Conservation (phyloP, 2,797 vertebrate genomes). For the Poliocrania exsul region DNA sequence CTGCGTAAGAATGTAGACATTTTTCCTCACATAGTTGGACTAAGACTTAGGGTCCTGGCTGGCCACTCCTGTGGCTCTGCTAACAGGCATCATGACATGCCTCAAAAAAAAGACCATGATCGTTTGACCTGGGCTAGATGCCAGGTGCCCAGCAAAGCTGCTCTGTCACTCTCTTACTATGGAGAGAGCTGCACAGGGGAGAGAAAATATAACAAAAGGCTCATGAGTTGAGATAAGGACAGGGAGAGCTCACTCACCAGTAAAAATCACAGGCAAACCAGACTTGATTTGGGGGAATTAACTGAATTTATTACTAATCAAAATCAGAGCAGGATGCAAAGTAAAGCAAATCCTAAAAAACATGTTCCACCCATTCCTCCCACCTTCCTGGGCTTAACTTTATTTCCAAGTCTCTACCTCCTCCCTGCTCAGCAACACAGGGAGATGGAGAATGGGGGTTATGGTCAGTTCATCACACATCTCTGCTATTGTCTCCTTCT, state of each 20-base stretch:
- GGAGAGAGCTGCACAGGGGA: background rate
- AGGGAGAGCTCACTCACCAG: background rate
- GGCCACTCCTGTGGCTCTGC: accelerated
- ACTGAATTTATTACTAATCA: background rate
- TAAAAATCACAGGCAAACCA: background rate
- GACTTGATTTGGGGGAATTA: background rate
- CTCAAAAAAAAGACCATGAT: background rate
- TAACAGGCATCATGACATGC: accelerated
- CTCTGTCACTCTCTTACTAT: background rate
- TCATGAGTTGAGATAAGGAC: background rate
- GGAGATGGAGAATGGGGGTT: background rate
- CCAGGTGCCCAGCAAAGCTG: background rate
- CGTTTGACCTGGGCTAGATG: background rate
- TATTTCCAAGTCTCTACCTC: background rate
- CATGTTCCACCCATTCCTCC: background rate
- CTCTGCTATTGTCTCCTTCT: background rate
- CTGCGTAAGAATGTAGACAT: accelerated
- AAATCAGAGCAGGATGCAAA: background rate
- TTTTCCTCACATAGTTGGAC: background rate
- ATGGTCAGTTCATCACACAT: background rate
- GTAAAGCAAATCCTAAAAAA: background rate
- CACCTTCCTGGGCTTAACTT: background rate
- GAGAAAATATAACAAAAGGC: background rate
- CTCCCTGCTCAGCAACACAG: background rate
- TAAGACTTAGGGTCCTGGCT: background rate